Percentiles rank a stretch among this genome's conserved stretches.
These are phyloP conservation scores for Octodon degus DNA, from an alignment of 2,113 vertebrate species.

Conservation along the genomic window DNA sequence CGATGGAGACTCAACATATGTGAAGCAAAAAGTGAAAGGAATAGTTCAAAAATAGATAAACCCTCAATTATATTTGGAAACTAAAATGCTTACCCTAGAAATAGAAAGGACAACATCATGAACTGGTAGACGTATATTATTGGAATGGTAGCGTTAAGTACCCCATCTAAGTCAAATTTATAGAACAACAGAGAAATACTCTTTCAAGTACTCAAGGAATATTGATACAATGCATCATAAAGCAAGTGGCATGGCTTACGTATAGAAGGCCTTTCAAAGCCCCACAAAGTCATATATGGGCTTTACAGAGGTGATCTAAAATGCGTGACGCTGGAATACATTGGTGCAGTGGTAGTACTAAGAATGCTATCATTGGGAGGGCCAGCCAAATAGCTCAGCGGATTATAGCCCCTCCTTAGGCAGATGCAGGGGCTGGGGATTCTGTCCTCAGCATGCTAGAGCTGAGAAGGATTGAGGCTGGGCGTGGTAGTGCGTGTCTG, in stretches of 20 bases:
- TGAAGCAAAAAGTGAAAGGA: neutral
- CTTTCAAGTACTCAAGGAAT: too few species aligned
- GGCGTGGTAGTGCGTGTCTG: too few species aligned
- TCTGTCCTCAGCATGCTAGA: too few species aligned
- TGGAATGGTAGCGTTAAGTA: neutral
- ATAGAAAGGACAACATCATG: neutral
- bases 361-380: neutral
- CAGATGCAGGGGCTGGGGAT: too few species aligned
- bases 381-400: too few species aligned
- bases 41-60: neutral
- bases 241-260: neutral
- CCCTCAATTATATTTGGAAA: too few species aligned
- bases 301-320: neutral
- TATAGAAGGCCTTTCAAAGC: neutral
- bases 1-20: neutral
- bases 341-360: neutral
- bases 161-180: neutral
- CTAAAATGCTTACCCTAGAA: neutral
- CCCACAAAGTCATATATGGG: fast-evolving
- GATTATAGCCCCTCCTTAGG: too few species aligned
- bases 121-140: neutral
- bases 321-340: neutral
- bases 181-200: neutral
- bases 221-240: neutral
- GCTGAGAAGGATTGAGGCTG: too few species aligned